Conservation (phyloP, 2,888 invertebrate genomes). For the Drosophila bunnanda region DNA sequence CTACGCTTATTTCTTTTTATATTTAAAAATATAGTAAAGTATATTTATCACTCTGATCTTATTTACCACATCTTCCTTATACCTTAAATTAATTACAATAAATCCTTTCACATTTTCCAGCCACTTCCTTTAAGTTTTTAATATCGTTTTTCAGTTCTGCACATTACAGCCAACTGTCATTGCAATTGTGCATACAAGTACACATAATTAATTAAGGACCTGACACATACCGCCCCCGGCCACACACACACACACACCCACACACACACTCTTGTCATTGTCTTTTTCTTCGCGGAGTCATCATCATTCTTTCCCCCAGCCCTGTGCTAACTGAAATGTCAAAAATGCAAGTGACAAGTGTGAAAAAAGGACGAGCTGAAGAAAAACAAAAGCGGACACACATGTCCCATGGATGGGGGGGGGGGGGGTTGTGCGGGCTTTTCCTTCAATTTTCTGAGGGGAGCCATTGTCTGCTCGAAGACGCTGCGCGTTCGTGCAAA, state of each 20-base stretch:
- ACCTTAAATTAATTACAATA: background rate
- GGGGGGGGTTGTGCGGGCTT: slow-evolving; percentile 34
- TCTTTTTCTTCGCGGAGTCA: slow-evolving; percentile 41
- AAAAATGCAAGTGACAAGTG: slow-evolving; percentile 79
- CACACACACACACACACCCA: slow-evolving; percentile 5
- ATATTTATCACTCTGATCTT: background rate
- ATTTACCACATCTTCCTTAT: background rate
- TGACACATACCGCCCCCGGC: slow-evolving; percentile 53
- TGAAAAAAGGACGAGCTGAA: slow-evolving; percentile 75
- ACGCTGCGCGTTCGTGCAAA: slow-evolving; percentile 73
- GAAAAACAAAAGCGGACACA: slow-evolving; percentile 67
- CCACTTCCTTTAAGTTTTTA: slow-evolving; percentile 24
- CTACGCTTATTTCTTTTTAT: background rate
- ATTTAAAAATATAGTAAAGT: background rate
- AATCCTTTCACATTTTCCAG: background rate
- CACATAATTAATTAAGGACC: slow-evolving; percentile 74
- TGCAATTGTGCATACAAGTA: slow-evolving; percentile 63
- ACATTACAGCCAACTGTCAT: slow-evolving; percentile 67
- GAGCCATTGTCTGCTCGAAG: slow-evolving; percentile 61
- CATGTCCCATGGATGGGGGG: slow-evolving; percentile 15
- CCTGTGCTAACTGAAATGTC: slow-evolving; percentile 75
- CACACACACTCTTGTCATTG: slow-evolving; percentile 25
- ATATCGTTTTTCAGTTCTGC: slow-evolving; percentile 41
- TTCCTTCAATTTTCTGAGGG: slow-evolving; percentile 19
- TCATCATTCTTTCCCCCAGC: slow-evolving; percentile 25